Evolutionary conservation across 2,888 invertebrate species (phyloP).

Genomic region (Mythimna albipuncta): DNA sequence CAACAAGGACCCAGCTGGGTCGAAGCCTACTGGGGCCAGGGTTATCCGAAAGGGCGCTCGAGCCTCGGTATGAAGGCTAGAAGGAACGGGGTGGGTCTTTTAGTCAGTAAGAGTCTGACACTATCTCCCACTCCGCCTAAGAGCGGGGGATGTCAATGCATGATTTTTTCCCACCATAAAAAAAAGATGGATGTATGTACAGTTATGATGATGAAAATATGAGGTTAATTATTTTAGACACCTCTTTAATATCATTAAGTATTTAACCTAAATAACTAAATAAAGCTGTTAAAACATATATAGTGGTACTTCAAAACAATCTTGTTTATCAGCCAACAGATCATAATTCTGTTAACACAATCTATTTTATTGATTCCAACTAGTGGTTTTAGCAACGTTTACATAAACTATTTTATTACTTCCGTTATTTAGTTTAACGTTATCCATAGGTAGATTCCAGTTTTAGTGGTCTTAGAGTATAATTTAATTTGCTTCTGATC

Average conservation of each 20-base stretch:
- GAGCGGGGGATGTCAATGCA: no score
- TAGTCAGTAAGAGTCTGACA: no score
- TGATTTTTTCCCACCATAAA: no score
- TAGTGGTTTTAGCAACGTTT: slow-evolving; percentile 34
- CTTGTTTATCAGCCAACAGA: slow-evolving; percentile 24
- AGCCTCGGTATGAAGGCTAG: no score
- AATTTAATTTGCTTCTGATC: background rate
- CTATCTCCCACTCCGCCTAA: no score
- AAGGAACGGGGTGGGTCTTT: no score
- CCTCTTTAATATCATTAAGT: background rate
- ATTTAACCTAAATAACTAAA: background rate
- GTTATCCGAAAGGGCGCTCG: no score
- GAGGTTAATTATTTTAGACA: background rate
- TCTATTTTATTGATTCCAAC: slow-evolving; percentile 41
- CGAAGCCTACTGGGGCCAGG: no score
- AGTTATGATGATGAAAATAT: background rate
- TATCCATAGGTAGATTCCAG: slow-evolving; percentile 5
- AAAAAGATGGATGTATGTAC: no score
- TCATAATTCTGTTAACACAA: slow-evolving; percentile 39
- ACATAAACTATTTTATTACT: slow-evolving; percentile 43
- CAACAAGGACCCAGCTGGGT: no score
- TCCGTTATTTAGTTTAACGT: slow-evolving; percentile 49
- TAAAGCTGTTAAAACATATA: background rate
- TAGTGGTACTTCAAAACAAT: background rate
- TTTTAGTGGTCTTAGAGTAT: background rate